These are phyloP conservation scores for Hermodice carunculata DNA, from an alignment of 2,888 invertebrate species.

Conservation along the genomic window DNA sequence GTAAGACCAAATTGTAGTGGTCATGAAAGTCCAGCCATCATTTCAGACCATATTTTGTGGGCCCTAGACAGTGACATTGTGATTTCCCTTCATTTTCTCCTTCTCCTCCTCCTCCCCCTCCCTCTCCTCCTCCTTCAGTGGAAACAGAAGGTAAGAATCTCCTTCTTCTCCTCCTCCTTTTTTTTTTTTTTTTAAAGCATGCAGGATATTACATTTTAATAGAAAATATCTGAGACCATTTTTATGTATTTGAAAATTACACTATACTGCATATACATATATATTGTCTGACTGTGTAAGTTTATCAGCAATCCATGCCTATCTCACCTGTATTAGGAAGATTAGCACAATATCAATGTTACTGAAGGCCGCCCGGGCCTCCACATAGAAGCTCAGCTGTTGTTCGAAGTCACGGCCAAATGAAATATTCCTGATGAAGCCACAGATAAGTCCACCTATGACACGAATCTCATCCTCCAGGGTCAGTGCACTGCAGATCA, in stretches of 20 bases:
- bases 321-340: constrained; percentile 85
- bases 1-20: too few relatives aligned
- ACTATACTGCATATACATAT: neutral
- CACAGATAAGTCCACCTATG: constrained; percentile 86
- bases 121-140: too few relatives aligned
- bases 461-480: constrained; percentile 90
- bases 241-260: neutral
- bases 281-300: neutral
- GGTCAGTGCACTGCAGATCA: constrained; percentile 85
- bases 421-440: constrained; percentile 83
- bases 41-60: too few relatives aligned
- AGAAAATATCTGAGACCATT: neutral
- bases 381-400: constrained; percentile 93
- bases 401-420: constrained; percentile 89
- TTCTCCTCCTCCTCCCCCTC: too few relatives aligned
- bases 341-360: constrained; percentile 90
- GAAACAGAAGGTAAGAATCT: too few relatives aligned
- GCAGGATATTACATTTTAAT: too few relatives aligned
- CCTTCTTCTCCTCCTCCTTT: too few relatives aligned
- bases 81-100: too few relatives aligned
- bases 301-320: neutral
- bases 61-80: too few relatives aligned
- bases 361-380: constrained; percentile 89
- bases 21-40: too few relatives aligned
- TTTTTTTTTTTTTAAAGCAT: too few relatives aligned